These are phyloP conservation scores for Parnassius glacialis DNA, from an alignment of 2,888 invertebrate species.

Conservation along the genomic window DNA sequence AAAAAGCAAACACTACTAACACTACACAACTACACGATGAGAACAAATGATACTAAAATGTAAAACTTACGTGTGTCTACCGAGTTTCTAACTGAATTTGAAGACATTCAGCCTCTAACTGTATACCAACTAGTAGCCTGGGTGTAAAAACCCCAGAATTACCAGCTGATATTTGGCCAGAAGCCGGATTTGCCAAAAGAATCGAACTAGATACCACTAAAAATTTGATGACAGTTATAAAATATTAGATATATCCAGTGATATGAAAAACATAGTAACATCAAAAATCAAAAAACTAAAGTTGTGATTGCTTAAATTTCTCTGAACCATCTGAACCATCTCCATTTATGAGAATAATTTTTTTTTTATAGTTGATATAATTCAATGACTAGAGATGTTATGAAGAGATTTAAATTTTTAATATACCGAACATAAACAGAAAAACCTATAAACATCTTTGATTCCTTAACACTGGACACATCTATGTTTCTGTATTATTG, in stretches of 20 bases:
- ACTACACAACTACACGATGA: slow-evolving; percentile 33
- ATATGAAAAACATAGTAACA: neutral
- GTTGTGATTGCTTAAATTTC: no score
- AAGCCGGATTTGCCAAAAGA: slow-evolving; percentile 33
- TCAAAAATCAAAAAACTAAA: neutral
- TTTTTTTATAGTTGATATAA: no score
- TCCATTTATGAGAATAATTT: no score
- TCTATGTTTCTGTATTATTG: no score
- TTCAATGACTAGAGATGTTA: no score
- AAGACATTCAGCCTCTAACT: slow-evolving; percentile 53
- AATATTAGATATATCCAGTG: slow-evolving; percentile 1
- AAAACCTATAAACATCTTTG: no score
- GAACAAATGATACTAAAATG: slow-evolving; percentile 30
- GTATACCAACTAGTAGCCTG: slow-evolving; percentile 95
- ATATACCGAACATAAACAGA: no score
- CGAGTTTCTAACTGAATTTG: slow-evolving; percentile 37
- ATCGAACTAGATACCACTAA: slow-evolving; percentile 20
- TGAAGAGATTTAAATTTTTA: no score
- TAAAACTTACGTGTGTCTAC: slow-evolving; percentile 63
- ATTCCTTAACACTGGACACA: no score
- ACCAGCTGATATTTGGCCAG: slow-evolving; percentile 98
- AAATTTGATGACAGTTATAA: slow-evolving; percentile 7
- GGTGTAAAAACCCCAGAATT: slow-evolving; percentile 92
- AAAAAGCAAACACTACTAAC: slow-evolving; percentile 38
- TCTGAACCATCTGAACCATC: no score